Evolutionary conservation across 2,113 vertebrate species (phyloP).

Genomic region (Penelope pileata): DNA sequence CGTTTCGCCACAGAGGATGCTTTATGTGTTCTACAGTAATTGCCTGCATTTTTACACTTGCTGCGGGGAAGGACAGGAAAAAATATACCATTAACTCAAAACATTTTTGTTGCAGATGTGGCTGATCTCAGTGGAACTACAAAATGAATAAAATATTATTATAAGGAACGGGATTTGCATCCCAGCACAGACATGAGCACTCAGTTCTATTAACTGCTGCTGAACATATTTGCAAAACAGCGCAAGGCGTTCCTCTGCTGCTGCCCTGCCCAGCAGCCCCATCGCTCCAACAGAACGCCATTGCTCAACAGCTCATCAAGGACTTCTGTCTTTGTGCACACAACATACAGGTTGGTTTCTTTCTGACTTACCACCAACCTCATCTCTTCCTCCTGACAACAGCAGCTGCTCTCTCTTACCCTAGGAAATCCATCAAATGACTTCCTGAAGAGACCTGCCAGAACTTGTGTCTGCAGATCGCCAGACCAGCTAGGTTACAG

Average conservation of each 20-base stretch:
- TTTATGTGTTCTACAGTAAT: not conserved
- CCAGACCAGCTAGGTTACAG: too few relatives aligned
- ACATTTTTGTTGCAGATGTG: not conserved
- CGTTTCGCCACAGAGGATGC: not conserved
- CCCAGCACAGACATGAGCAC: not conserved
- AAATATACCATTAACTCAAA: not conserved
- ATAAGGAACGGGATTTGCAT: not conserved
- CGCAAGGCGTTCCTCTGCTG: rapidly evolving
- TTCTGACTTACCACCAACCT: not conserved
- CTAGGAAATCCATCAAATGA: not conserved
- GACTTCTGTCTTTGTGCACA: not conserved
- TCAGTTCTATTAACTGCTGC: not conserved
- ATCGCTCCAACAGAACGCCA: not conserved
- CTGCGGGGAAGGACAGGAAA: not conserved
- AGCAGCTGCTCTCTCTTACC: not conserved
- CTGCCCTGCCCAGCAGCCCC: not conserved
- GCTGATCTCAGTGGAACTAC: not conserved
- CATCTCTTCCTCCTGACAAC: not conserved
- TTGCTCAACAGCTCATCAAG: not conserved
- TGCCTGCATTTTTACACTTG: not conserved
- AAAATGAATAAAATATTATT: not conserved
- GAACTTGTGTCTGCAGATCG: not conserved
- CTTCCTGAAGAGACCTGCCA: conserved; percentile 1
- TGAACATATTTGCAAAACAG: not conserved
- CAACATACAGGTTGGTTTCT: not conserved